These are phyloP conservation scores for Gallinago paraguaiae DNA, from an alignment of 2,113 vertebrate species.

Conservation along the genomic window DNA sequence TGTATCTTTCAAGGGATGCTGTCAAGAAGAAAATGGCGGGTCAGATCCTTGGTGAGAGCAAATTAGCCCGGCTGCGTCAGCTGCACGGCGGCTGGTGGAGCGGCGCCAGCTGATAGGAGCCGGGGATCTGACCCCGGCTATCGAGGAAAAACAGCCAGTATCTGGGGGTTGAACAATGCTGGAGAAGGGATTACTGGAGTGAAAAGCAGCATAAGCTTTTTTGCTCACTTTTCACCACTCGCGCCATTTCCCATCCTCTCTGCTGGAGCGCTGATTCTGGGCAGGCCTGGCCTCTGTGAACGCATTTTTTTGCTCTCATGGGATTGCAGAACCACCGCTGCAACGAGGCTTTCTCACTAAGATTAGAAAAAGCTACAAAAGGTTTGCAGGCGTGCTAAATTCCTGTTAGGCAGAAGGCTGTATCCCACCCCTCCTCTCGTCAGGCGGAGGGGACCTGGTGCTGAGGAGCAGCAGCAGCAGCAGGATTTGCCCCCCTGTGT, in stretches of 20 bases:
- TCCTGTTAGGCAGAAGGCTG: not conserved
- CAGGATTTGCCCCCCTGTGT: not conserved
- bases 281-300: not conserved
- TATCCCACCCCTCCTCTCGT: not conserved
- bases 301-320: not conserved
- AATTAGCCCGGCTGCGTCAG: not conserved
- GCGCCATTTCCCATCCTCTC: not conserved
- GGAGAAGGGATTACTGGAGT: not conserved
- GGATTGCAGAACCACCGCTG: not conserved
- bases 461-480: not conserved
- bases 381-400: not conserved
- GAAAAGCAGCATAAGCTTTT: not conserved
- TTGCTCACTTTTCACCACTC: not conserved
- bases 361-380: not conserved
- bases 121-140: not conserved
- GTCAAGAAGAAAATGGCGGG: not conserved
- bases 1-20: slow-evolving; percentile 29
- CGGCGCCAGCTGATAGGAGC: not conserved
- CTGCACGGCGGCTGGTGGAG: not conserved
- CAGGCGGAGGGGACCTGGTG: not conserved
- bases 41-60: slow-evolving; percentile 13
- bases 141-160: not conserved
- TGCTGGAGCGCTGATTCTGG: not conserved
- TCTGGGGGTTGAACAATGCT: not conserved
- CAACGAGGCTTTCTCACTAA: not conserved